Evolutionary conservation across 2,797 vertebrate species (phyloP).

Genomic region (Crocodylus rhombifer): DNA sequence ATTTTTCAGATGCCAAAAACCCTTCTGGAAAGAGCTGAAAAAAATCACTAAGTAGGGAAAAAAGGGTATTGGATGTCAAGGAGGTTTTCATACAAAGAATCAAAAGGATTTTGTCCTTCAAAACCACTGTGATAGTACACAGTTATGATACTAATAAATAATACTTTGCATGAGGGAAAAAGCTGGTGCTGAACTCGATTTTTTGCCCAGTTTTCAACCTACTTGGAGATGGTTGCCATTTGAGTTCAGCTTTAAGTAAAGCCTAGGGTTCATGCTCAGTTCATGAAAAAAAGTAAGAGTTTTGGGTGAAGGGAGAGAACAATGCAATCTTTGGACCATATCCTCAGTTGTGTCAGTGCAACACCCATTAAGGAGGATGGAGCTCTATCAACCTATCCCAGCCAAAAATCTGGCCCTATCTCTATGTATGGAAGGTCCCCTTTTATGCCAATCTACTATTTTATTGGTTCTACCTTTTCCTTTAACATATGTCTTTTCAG

Average conservation of each 20-base stretch:
- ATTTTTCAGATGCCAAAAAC: background rate
- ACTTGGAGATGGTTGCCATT: background rate
- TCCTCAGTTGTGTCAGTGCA: background rate
- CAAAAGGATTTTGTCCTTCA: background rate
- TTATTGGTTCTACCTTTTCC: background rate
- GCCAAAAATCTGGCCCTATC: background rate
- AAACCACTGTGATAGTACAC: background rate
- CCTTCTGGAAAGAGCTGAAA: background rate
- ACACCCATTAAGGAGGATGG: background rate
- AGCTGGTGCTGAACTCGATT: background rate
- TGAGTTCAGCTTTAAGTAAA: background rate
- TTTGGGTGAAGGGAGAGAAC: background rate
- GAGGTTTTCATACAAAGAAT: background rate
- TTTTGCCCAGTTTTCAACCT: background rate
- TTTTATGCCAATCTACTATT: background rate
- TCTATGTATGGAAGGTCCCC: background rate
- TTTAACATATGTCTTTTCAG: background rate
- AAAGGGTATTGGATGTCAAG: background rate
- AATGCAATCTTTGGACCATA: background rate
- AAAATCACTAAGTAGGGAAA: background rate
- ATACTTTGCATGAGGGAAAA: background rate
- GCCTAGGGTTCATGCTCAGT: background rate
- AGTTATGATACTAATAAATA: background rate
- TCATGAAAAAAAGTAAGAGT: background rate
- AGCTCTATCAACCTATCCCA: fast-evolving